Percentiles rank a stretch among this genome's conserved stretches.
phyloP scores from a whole-genome alignment of 2,888 invertebrate species.

The Drosophila histrio region DNA sequence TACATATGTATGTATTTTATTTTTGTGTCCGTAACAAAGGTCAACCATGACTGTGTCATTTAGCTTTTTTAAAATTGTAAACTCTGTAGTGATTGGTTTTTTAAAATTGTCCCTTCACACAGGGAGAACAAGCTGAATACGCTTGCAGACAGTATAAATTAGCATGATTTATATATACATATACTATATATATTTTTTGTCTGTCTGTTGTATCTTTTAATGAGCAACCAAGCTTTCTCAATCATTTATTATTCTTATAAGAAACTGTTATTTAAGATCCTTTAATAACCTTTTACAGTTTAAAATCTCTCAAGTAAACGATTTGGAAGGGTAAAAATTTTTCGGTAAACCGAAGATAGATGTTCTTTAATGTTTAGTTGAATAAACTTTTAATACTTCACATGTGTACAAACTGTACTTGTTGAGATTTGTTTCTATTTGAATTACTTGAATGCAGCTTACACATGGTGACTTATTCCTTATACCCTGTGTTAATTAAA shows the following conservation, averaged over 20 bases:
- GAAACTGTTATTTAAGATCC: not conserved
- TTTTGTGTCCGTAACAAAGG: not conserved
- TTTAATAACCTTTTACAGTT: not conserved
- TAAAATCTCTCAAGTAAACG: not conserved
- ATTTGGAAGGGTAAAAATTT: not conserved
- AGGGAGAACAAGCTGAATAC: not conserved
- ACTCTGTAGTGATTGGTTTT: not conserved
- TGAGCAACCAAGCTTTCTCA: not conserved
- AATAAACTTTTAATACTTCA: conserved; percentile 11
- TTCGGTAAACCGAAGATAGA: conserved; percentile 6
- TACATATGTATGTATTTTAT: conserved; percentile 5
- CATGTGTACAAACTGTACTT: not conserved
- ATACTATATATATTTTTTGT: not conserved
- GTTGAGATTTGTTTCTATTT: no score
- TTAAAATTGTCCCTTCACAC: not conserved
- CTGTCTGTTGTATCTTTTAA: not conserved
- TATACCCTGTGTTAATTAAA: no score
- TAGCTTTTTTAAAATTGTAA: not conserved
- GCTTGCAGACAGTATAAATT: not conserved
- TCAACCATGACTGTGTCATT: not conserved
- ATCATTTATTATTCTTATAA: not conserved
- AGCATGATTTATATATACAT: not conserved
- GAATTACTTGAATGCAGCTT: no score
- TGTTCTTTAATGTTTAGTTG: conserved; percentile 3
- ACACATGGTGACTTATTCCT: no score